These are phyloP conservation scores for Temnothorax ravouxi DNA, from an alignment of 2,888 invertebrate genomes.

Conservation along the genomic window DNA sequence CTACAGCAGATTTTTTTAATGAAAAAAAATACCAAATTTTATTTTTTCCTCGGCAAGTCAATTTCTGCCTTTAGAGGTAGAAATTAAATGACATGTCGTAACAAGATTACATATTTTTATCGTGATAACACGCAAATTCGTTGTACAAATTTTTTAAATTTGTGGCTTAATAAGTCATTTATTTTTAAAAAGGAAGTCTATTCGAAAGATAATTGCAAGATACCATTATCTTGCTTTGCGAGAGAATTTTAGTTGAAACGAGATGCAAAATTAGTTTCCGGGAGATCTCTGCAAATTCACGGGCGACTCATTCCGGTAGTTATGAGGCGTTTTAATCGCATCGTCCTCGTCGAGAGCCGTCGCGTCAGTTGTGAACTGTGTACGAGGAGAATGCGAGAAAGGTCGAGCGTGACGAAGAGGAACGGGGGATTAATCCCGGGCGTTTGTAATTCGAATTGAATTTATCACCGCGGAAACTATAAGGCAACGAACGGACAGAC, in stretches of 20 bases:
- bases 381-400: constrained; percentile 23
- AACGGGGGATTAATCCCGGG: constrained; percentile 76
- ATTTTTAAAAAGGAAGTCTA: background rate
- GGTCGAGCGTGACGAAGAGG: constrained; percentile 40
- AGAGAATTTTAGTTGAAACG: background rate
- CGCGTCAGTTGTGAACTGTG: background rate
- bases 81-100: background rate
- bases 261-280: constrained; percentile 4
- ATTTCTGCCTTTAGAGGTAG: background rate
- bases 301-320: background rate
- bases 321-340: constrained; percentile 15
- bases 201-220: background rate
- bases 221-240: background rate
- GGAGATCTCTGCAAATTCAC: constrained; percentile 11
- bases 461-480: constrained; percentile 73
- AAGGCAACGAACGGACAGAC: constrained; percentile 33
- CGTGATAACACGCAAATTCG: background rate
- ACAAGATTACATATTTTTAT: background rate
- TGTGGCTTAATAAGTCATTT: background rate
- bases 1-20: background rate
- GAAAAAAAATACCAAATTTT: background rate
- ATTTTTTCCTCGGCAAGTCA: background rate
- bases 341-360: constrained; percentile 20
- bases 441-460: constrained; percentile 82
- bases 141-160: background rate